phyloP scores from a whole-genome alignment of 2,888 invertebrate genomes.

The Leistus spinibarbis region DNA sequence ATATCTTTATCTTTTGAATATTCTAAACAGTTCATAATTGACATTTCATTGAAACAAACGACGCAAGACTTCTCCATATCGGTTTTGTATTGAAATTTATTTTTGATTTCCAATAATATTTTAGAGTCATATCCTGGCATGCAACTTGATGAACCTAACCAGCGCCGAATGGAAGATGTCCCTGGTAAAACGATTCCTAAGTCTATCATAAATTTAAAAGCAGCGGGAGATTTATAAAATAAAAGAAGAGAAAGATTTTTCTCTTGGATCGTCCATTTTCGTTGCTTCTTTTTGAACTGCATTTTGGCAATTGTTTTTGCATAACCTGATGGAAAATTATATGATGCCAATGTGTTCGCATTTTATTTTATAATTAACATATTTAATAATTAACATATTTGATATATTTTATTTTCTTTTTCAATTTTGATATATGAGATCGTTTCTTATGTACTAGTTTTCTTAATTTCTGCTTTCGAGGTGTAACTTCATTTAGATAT shows the following conservation, averaged over 20 bases:
- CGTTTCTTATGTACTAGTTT: conserved; percentile 4
- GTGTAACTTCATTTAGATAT: not conserved
- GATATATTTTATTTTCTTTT: not conserved
- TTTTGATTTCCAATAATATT: not conserved
- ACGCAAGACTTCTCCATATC: conserved; percentile 7
- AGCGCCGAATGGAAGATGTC: not conserved
- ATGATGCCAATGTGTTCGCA: not conserved
- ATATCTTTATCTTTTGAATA: conserved; percentile 14
- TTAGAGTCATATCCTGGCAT: not conserved
- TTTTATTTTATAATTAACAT: too few species aligned
- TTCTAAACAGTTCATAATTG: conserved; percentile 14
- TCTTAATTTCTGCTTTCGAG: conserved; percentile 1
- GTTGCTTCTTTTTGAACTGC: not conserved
- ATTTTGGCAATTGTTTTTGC: conserved; percentile 10
- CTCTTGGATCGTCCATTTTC: conserved; percentile 1
- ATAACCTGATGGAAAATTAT: conserved; percentile 7
- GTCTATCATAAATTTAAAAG: not conserved
- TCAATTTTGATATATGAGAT: conserved; percentile 9
- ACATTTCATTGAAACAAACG: conserved; percentile 24
- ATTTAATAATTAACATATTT: not conserved
- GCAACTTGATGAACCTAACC: not conserved
- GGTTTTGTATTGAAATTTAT: not conserved
- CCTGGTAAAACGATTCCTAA: not conserved
- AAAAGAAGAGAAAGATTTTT: conserved; percentile 3
- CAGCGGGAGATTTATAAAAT: conserved; percentile 12